Conservation (phyloP, 2,888 invertebrate genomes). For the Oscheius sp. region DNA sequence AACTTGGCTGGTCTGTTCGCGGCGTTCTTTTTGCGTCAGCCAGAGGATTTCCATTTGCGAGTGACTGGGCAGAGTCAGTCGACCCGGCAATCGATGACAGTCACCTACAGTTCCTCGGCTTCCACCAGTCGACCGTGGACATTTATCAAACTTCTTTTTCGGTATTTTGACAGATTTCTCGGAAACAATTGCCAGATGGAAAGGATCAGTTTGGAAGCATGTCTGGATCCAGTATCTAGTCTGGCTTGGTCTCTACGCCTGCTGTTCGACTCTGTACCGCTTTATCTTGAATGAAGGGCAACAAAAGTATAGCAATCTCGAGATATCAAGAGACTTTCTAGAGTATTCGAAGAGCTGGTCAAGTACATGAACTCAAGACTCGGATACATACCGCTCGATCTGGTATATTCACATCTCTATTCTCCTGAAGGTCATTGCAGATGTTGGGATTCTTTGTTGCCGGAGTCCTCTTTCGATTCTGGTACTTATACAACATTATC, state of each 20-base stretch:
- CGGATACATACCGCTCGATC: constrained; percentile 55
- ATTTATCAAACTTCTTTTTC: constrained; percentile 51
- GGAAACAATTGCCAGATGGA: constrained; percentile 49
- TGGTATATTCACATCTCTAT: background rate
- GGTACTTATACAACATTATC: constrained; percentile 60
- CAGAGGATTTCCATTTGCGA: too few relatives aligned
- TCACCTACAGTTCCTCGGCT: constrained; percentile 60
- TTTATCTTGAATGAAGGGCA: constrained; percentile 41
- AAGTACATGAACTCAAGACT: constrained; percentile 48
- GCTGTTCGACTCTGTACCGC: constrained; percentile 57
- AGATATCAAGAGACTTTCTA: background rate
- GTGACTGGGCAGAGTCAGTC: background rate
- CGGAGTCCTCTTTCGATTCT: constrained; percentile 58
- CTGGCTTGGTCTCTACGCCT: constrained; percentile 59
- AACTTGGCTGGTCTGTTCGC: too few relatives aligned
- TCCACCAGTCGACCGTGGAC: constrained; percentile 64
- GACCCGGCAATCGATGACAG: constrained; percentile 48
- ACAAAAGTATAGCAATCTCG: background rate
- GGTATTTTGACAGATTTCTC: constrained; percentile 26
- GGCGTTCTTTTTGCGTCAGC: too few relatives aligned
- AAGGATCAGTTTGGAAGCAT: constrained; percentile 68
- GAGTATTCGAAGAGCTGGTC: constrained; percentile 45
- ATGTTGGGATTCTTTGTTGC: constrained; percentile 68
- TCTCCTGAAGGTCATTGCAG: background rate
- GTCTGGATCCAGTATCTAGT: constrained; percentile 64